These are phyloP conservation scores for Chauna torquata DNA, from an alignment of 2,113 vertebrate genomes.

Conservation along the genomic window DNA sequence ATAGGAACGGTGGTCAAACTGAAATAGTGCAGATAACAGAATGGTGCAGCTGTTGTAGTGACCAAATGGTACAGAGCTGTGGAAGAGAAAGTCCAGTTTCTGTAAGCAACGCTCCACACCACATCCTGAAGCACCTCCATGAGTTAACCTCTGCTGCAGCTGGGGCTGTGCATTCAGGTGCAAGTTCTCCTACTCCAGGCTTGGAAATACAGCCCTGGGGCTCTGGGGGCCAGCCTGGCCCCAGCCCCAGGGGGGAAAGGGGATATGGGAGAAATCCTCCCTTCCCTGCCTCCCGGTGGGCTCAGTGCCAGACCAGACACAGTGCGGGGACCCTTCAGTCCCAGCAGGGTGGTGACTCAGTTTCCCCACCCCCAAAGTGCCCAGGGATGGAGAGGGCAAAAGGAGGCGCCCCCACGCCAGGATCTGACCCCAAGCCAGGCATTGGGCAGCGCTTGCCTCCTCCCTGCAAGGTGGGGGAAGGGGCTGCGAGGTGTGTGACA, in stretches of 20 bases:
- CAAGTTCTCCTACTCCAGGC: not conserved
- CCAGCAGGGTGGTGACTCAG: not conserved
- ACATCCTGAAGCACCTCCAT: not conserved
- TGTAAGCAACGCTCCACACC: not conserved
- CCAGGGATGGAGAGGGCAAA: not conserved
- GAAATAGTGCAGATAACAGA: not conserved
- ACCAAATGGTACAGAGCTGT: not conserved
- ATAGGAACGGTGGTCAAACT: fast-evolving
- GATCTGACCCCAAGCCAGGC: not conserved
- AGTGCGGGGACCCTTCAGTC: not conserved
- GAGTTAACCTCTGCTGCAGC: not conserved
- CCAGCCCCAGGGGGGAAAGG: not conserved
- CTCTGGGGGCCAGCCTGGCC: not conserved
- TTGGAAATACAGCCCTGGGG: not conserved
- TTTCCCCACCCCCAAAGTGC: not conserved
- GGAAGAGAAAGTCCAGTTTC: not conserved
- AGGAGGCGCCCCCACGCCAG: fast-evolving
- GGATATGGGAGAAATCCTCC: not conserved
- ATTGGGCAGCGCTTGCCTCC: not conserved
- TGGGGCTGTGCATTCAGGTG: not conserved
- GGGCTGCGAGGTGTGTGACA: not conserved
- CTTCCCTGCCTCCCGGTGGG: not conserved
- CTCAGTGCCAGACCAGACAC: not conserved
- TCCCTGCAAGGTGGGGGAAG: not conserved
- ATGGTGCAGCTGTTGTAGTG: not conserved